A percentile compares a stretch with the other conserved stretches of the same genome.
phyloP scores from a whole-genome alignment of 2,888 invertebrate genomes.

The Agrotis exclamationis region DNA sequence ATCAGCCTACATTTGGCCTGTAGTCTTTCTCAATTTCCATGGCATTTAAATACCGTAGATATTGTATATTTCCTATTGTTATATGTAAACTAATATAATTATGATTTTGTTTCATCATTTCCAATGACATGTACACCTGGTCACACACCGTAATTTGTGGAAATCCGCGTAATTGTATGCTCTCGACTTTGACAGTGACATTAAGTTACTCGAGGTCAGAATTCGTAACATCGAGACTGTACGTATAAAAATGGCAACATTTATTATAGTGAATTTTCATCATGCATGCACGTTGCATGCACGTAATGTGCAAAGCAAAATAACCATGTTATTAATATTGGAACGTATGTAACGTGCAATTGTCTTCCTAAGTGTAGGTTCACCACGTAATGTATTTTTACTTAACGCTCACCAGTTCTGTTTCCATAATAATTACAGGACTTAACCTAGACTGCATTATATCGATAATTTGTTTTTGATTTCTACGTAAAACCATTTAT shows the following conservation, averaged over 20 bases:
- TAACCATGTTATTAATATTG: constrained; percentile 40
- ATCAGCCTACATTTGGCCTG: background rate
- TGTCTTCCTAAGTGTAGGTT: constrained; percentile 28
- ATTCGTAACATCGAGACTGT: background rate
- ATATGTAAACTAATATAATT: background rate
- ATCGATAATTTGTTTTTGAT: constrained; percentile 29
- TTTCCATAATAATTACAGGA: constrained; percentile 37
- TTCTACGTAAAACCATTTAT: background rate
- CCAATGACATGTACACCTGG: background rate
- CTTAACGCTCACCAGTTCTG: constrained; percentile 7
- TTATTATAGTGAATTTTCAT: constrained; percentile 6
- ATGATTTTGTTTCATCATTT: background rate
- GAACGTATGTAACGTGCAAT: constrained; percentile 17
- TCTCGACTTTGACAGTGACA: constrained; percentile 28
- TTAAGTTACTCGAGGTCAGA: background rate
- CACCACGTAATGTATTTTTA: constrained; percentile 29
- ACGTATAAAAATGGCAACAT: background rate
- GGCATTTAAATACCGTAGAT: background rate
- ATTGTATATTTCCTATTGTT: background rate
- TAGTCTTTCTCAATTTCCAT: background rate
- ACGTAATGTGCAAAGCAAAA: constrained; percentile 8
- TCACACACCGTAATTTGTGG: constrained; percentile 7
- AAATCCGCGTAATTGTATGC: background rate
- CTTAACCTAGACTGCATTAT: constrained; percentile 3
- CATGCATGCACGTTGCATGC: background rate